These are phyloP conservation scores for Piaya cayana DNA, from an alignment of 2,113 vertebrate species.

Conservation along the genomic window DNA sequence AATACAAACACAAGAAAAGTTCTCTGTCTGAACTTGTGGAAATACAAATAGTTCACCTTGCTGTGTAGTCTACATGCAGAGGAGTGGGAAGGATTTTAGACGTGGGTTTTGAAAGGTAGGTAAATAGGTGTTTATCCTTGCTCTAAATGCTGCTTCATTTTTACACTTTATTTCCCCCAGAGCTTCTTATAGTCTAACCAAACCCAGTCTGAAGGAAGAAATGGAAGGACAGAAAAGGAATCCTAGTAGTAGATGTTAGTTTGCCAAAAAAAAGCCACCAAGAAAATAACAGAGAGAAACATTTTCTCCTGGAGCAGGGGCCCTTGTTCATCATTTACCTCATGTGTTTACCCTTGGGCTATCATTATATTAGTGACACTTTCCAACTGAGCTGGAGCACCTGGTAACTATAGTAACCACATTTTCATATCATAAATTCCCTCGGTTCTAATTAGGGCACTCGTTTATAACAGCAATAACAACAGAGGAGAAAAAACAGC, in stretches of 20 bases:
- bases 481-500: neutral
- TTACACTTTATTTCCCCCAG: neutral
- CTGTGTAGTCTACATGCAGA: neutral
- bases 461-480: constrained; percentile 47
- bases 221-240: neutral
- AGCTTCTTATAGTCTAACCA: neutral
- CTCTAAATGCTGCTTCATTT: neutral
- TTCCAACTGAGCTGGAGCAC: constrained; percentile 36
- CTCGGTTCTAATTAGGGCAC: constrained; percentile 53
- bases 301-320: neutral
- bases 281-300: neutral
- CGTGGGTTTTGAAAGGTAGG: neutral
- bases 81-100: neutral
- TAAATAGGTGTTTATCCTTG: neutral
- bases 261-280: neutral
- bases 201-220: neutral
- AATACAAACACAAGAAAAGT: neutral
- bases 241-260: neutral
- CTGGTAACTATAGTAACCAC: constrained; percentile 68
- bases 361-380: constrained; percentile 42
- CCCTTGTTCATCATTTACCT: constrained; percentile 30
- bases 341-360: constrained; percentile 55
- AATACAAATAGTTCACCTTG: neutral
- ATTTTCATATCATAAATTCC: constrained; percentile 63
- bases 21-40: neutral